Evolutionary conservation across 2,113 vertebrate species (phyloP), one percentile per base, ranked within the genome.

Genomic region (Rostratula benghalensis): DNA sequence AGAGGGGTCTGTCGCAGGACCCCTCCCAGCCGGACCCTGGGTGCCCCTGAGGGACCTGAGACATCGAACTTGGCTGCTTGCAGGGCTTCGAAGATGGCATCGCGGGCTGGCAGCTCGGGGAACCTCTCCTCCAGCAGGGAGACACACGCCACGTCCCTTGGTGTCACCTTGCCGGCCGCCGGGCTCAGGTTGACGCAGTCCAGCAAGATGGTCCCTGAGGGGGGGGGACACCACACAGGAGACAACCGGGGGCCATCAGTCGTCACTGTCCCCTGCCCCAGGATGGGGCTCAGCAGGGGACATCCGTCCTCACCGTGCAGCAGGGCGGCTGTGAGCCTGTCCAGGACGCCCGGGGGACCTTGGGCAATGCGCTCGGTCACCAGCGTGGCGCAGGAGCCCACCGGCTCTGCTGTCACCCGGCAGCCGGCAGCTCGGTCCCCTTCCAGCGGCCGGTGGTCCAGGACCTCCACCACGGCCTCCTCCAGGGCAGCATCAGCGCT

Each of bases 141-240:
- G 6, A 98, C 97, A 0, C 98, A 98, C 28, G 96, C 97, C 13
- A 69, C 95, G 67, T 99, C 99, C 96, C 98, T 98, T 7, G 97
- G 98, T 0, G 99, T 99, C 75, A 98, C 99, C 92, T 99, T 99
- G 50, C 99, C 99, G 1, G 99, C 98, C 0, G 98, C 98, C 0
- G 98, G 98, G 16, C 98, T 98, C 98, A 99, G 98, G 98, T 99
- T 99, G 60, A 99, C 98, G 33, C 99, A 99, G 96, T 99, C 99
- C 87, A 99, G 56, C 61, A 99, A 78, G 80, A 99, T 98, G 6
- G 99, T 97, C 21, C 97, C 99, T 99, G 81, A 2, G 76, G 3
- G 27, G 20, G 8, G 3, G 30, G 45, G 45, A 46, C 45, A 19
- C 45, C 7, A 20, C 43, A 61, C 25, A 13, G 25, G 51, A 53